Base-by-base conservation (phyloP, 2,888 invertebrate genomes). In the Lapara coniferarum region DNA sequence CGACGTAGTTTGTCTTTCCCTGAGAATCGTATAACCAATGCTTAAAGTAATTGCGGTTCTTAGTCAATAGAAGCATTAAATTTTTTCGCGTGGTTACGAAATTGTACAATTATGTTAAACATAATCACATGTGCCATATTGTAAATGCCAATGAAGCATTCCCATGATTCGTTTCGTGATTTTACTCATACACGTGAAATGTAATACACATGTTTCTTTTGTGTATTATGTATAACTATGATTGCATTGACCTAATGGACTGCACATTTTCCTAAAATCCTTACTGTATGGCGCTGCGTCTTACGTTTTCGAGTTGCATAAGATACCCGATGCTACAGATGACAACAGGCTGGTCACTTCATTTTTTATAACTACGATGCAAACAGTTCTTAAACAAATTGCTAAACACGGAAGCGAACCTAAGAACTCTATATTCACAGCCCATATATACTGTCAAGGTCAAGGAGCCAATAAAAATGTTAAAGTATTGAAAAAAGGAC, bases 51-150 rank as follows among this genome's bases (percentile, higher is more conserved):
- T 63, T 19, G 13, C n/a, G 49, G 19, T 46, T 10, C 49, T 13
- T 63, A 19, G n/a, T 12, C 10, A 16, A 19, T 13, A 63, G 63
- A 49, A 19, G 49, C 46, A 63, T 13, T 19, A 4, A 13, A n/a
- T 63, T 49, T 13, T 49, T 63, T 63, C 6, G 46, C 19, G 10
- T 44, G 16, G 44, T n/a, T 44, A 16, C 16, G 44, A 44, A 46
- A 16, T 59, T 16, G 12, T 44, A 59, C 59, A 59, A 46, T 59
- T 59, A 59, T 44, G 46, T 59, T 44, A 46, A 59, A 44, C 44
- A 10, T 49, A 63, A 63, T 19, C 63, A 63, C 19, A 49, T 46
- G 16, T 16, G 59, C n/a, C 16, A 13, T 63, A 63, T 63, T 46
- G 59, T 16, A 46, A 37, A n/a, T 44, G 10, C n/a, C 44, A 12